phyloP scores from a whole-genome alignment of 2,797 vertebrate species.

The Austrolebias charrua region DNA sequence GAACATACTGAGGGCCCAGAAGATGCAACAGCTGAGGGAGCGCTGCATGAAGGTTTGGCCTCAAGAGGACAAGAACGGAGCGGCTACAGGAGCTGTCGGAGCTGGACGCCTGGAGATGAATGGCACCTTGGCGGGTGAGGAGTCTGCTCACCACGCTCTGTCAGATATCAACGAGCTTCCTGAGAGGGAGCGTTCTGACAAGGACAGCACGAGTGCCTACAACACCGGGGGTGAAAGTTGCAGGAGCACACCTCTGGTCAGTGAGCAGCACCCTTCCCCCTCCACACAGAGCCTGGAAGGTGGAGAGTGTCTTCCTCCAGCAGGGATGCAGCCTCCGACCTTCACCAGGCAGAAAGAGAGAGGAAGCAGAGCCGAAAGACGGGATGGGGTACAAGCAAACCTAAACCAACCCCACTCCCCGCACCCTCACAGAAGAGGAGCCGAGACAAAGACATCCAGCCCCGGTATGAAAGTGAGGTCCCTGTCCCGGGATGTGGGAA shows the following conservation, averaged over 20 bases:
- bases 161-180: constrained; percentile 92
- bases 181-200: constrained; percentile 89
- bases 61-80: constrained; percentile 80
- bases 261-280: constrained; percentile 74
- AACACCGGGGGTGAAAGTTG: constrained; percentile 95
- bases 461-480: constrained; percentile 63
- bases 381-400: constrained; percentile 65
- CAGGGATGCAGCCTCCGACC: constrained; percentile 3
- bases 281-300: constrained; percentile 69
- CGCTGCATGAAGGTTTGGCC: constrained; percentile 93
- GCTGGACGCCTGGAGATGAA: constrained; percentile 49
- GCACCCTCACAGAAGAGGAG: constrained; percentile 64
- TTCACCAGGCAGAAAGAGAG: constrained; percentile 70
- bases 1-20: constrained; percentile 91
- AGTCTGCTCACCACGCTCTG: constrained; percentile 81
- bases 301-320: constrained; percentile 38
- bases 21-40: constrained; percentile 92
- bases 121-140: constrained; percentile 53
- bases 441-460: constrained; percentile 75
- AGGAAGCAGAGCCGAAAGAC: constrained; percentile 59
- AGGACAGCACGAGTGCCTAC: constrained; percentile 93
- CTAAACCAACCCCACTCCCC: constrained; percentile 75
- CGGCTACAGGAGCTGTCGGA: constrained; percentile 48
- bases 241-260: constrained; percentile 86
- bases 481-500: constrained; percentile 75